A percentile compares a stretch with the other conserved stretches of the same genome.
Conservation (phyloP, 2,888 invertebrate species). For the Prenolepis imparis region DNA sequence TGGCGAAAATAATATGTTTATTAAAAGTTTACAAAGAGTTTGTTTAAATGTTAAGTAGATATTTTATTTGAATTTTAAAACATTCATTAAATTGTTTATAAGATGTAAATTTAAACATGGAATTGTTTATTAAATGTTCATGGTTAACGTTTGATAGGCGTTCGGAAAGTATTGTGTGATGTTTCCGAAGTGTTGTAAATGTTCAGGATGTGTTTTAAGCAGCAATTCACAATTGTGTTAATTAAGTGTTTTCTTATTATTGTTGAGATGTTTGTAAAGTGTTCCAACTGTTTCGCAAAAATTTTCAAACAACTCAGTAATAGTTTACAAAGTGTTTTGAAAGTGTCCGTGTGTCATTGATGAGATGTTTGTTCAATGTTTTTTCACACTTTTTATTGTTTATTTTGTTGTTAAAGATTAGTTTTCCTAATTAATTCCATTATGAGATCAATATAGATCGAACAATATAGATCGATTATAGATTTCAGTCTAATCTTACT, state of each 20-base stretch:
- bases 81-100: neutral
- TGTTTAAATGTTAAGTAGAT: neutral
- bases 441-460: no score
- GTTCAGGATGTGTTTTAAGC: neutral
- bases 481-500: no score
- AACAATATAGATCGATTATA: no score
- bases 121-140: conserved; percentile 10
- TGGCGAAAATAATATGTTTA: conserved; percentile 10
- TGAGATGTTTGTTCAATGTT: neutral
- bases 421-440: no score
- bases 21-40: neutral
- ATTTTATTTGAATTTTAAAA: conserved; percentile 4
- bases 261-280: conserved; percentile 6
- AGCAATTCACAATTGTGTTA: neutral
- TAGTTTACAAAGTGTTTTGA: conserved; percentile 5
- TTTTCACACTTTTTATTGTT: no score
- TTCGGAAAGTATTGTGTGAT: neutral
- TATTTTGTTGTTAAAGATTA: no score
- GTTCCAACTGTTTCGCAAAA: neutral
- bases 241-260: conserved; percentile 7
- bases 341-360: neutral
- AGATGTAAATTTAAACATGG: conserved; percentile 8
- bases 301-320: neutral
- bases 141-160: neutral
- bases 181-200: neutral